Evolutionary conservation across 2,888 invertebrate genomes (phyloP), one percentile per base, ranked within the genome.

Genomic region (Limenitis camilla): DNA sequence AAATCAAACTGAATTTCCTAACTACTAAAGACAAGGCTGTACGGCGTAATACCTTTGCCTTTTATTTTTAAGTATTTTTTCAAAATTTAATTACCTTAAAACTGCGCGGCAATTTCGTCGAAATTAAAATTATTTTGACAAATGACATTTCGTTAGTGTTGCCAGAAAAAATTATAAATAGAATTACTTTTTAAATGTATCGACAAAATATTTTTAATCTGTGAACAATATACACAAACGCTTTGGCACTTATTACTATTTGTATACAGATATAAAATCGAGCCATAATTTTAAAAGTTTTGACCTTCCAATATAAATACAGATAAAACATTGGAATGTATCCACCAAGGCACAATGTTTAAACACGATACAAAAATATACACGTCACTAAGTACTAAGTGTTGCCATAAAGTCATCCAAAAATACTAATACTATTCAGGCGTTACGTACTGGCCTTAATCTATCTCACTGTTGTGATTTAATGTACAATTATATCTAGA

Each of bases 381-480:
- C 51, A 49, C 48, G 19, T 43, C 19, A 27, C 31, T 43, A 4
- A 38, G 39, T 43, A 31, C 35, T 48, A 52, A 43, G 49, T 50
- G 53, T 44, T 46, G 49, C 55, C 52, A 47, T 35, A 51, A 55
- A 53, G 53, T 40, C 36, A 50, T 53, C 39, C 33, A 48, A 50
- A 53, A 56, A 53, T 54, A 50, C 49, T 48, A 54, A 41, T 45
- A 46, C 55, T 52, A 55, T 43, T 47, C 55, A 52, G 55, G 52
- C 55, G 30, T 35, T 50, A 48, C 33, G 40, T 29, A 48, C 45
- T 45, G 35, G n/a, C n/a, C 8, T 33, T 9, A n/a, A 27, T 33
- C n/a, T 31, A 33, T 35, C 10, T 33, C 11, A 48, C 28, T 32
- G 7, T 47, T 48, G 47, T 48, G 47, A 49, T 46, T 46, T 7